Percentiles rank a stretch among this genome's conserved stretches.
These are phyloP conservation scores for Tetramorium parvispinum DNA, from an alignment of 1,140 invertebrate species.

Conservation along the genomic window DNA sequence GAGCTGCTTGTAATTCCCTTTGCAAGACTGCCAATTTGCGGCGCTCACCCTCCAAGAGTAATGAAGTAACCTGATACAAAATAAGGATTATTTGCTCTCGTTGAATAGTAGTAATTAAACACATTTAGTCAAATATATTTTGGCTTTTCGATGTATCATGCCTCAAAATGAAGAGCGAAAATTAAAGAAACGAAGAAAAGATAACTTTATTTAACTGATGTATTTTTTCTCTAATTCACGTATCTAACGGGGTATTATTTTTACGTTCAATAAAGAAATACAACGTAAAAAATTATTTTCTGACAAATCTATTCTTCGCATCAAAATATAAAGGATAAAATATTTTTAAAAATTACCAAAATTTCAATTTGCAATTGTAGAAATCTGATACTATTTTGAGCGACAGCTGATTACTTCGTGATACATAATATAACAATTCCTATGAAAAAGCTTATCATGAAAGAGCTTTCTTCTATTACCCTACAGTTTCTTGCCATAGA, in stretches of 20 bases:
- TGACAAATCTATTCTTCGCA: neutral
- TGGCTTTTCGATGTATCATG: neutral
- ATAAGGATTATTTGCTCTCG: neutral
- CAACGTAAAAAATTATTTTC: neutral
- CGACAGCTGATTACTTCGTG: neutral
- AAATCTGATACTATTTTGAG: neutral
- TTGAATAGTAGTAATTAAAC: neutral
- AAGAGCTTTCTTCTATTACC: neutral
- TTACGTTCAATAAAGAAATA: neutral
- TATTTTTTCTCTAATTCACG: neutral
- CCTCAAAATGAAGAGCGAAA: neutral
- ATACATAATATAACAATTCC: neutral
- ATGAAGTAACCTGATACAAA: constrained; percentile 88
- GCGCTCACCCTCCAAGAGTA: constrained; percentile 89
- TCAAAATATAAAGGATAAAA: neutral
- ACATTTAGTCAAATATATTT: neutral
- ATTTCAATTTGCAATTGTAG: neutral
- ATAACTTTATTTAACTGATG: neutral
- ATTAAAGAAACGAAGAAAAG: neutral
- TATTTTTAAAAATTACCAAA: neutral
- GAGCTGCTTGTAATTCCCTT: constrained; percentile 88
- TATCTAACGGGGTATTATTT: neutral
- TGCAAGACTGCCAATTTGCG: constrained; percentile 89
- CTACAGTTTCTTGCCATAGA: neutral
- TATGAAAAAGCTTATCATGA: neutral